Percentiles rank a stretch among this genome's conserved stretches.
phyloP scores from a whole-genome alignment of 2,113 vertebrate species.

The Labeo catla region DNA sequence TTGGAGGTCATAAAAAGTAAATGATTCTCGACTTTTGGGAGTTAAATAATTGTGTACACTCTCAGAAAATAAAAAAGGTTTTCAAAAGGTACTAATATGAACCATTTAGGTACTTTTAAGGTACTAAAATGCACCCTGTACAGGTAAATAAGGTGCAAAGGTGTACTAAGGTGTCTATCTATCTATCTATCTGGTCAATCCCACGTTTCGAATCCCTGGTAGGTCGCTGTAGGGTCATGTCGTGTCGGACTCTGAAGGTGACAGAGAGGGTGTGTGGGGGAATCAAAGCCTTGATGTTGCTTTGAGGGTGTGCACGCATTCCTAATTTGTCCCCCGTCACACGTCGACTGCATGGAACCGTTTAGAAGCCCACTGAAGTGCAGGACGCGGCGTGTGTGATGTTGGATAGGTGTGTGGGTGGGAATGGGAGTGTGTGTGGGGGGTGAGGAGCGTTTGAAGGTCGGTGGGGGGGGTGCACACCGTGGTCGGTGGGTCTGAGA shows the following conservation, averaged over 20 bases:
- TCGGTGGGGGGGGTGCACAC: conserved; percentile 47
- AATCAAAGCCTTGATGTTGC: conserved; percentile 48
- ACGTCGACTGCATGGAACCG: conserved; percentile 75
- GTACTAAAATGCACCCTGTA: neutral
- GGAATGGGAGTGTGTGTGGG: conserved; percentile 43
- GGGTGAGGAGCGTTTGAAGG: conserved; percentile 62
- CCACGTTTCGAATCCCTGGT: neutral
- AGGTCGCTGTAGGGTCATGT: conserved; percentile 72
- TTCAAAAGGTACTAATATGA: neutral
- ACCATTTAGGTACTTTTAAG: neutral
- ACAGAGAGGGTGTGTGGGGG: conserved; percentile 75
- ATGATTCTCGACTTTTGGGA: neutral
- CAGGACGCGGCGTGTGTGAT: conserved; percentile 37
- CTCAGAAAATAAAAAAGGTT: neutral
- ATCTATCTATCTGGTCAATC: conserved; percentile 2
- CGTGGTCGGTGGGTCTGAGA: conserved; percentile 52
- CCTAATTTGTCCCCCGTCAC: conserved; percentile 76
- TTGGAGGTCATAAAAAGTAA: no score
- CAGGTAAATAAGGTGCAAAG: neutral
- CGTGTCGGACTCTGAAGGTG: conserved; percentile 71
- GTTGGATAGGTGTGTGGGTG: conserved; percentile 54
- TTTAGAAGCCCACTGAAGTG: conserved; percentile 62
- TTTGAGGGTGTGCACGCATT: conserved; percentile 53
- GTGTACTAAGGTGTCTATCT: neutral
- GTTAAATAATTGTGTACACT: neutral